Percentiles rank a stretch among this genome's conserved stretches.
Evolutionary conservation across 2,888 invertebrate genomes (phyloP).

Genomic region (Dasysyrphus albostriatus): DNA sequence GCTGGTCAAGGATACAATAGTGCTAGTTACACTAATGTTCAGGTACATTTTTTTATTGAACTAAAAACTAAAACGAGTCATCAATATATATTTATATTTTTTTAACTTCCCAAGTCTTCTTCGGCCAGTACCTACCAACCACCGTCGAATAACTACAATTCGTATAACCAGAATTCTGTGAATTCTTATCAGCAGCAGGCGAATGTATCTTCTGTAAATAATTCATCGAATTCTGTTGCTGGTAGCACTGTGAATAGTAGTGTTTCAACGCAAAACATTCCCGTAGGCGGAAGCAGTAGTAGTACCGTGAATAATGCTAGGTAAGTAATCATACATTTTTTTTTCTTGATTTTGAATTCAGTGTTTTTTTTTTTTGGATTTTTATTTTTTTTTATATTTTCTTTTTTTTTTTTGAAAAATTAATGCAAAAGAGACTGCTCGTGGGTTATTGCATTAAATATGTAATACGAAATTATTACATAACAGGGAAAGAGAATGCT

Average conservation of each 20-base stretch:
- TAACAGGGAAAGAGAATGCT: too few relatives aligned
- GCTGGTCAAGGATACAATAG: conserved; percentile 82
- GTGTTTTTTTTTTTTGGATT: conserved; percentile 27
- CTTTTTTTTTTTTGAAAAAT: neutral
- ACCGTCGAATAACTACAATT: conserved; percentile 81
- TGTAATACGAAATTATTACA: too few relatives aligned
- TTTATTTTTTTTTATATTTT: conserved; percentile 1
- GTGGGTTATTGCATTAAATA: neutral
- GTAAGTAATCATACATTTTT: conserved; percentile 77
- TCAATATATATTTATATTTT: neutral
- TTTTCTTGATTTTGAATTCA: conserved; percentile 3
- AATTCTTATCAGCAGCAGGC: conserved; percentile 83
- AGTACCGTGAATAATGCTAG: conserved; percentile 81
- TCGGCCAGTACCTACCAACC: conserved; percentile 83
- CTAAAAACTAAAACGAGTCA: neutral
- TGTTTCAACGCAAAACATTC: conserved; percentile 83
- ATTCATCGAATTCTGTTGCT: conserved; percentile 78
- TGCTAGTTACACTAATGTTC: conserved; percentile 82
- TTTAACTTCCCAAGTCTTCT: conserved; percentile 78
- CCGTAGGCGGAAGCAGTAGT: conserved; percentile 82
- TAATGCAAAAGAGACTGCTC: conserved; percentile 21
- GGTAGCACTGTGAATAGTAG: conserved; percentile 78
- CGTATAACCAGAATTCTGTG: conserved; percentile 83
- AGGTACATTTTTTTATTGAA: conserved; percentile 76
- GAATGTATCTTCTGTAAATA: conserved; percentile 79